Percentiles rank a stretch among this genome's conserved stretches.
phyloP scores from a whole-genome alignment of 2,113 vertebrate species.

The Sakesphorus luctuosus region DNA sequence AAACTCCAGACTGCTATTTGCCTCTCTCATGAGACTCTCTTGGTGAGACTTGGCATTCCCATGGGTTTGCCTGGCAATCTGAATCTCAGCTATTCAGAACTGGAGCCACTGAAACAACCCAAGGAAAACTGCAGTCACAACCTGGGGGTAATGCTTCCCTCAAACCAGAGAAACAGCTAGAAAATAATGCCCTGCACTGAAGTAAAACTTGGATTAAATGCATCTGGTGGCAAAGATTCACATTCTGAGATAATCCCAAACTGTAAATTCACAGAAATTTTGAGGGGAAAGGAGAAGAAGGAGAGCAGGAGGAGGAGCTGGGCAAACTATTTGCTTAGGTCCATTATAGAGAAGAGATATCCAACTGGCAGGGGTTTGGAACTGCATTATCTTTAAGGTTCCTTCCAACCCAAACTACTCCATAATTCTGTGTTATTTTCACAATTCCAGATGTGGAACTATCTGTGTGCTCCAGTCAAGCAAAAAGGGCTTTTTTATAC shows the following conservation, averaged over 20 bases:
- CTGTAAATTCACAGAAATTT: background rate
- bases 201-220: background rate
- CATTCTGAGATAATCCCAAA: background rate
- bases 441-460: background rate
- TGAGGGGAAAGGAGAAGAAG: fast-evolving
- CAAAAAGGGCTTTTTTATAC: background rate
- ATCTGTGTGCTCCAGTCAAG: background rate
- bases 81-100: background rate
- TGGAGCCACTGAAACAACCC: background rate
- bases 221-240: background rate
- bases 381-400: background rate
- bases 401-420: background rate
- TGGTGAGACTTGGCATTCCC: background rate
- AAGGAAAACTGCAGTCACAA: background rate
- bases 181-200: background rate
- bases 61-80: background rate
- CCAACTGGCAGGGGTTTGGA: background rate
- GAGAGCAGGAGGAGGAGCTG: background rate
- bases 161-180: background rate
- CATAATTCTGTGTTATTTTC: background rate
- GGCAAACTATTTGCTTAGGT: background rate
- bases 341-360: background rate
- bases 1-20: background rate
- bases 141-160: background rate
- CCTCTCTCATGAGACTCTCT: background rate